Evolutionary conservation across 92 coral and sea anemone genomes (phyloP).

Genomic region (Palythoa grandiflora): DNA sequence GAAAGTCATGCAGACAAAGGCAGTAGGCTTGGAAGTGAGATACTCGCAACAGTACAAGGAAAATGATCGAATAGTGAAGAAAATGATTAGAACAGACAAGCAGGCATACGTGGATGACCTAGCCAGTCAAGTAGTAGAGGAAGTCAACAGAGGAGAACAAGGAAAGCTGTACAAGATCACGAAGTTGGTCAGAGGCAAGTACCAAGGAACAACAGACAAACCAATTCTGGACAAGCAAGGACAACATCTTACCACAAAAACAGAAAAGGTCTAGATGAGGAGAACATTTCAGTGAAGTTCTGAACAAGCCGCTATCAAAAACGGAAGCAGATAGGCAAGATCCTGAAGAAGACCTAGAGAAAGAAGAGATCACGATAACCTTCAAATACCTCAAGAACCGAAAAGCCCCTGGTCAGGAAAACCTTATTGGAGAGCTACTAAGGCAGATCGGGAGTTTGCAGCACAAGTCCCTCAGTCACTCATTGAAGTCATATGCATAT

Average conservation of each 20-base stretch:
- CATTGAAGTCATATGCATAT: neutral
- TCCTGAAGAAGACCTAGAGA: neutral
- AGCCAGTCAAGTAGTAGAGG: constrained; percentile 12
- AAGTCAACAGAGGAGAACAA: constrained; percentile 5
- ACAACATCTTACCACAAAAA: neutral
- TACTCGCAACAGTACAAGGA: neutral
- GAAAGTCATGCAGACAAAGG: neutral
- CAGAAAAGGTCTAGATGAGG: constrained; percentile 12
- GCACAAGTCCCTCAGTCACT: neutral
- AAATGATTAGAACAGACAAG: neutral
- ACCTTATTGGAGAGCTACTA: neutral
- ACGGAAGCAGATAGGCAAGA: constrained; percentile 20
- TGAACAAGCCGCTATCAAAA: constrained; percentile 32
- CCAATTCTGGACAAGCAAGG: neutral
- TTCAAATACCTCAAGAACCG: neutral
- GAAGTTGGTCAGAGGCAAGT: constrained; percentile 17
- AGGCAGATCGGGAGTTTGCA: neutral
- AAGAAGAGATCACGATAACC: neutral
- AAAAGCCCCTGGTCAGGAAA: neutral
- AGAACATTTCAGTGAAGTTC: neutral
- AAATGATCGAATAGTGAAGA: neutral
- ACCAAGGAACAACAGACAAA: neutral
- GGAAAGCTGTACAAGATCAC: constrained; percentile 42
- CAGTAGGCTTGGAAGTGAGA: neutral
- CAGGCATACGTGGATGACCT: neutral